A percentile compares a stretch with the other conserved stretches of the same genome.
Evolutionary conservation across 1,140 invertebrate genomes (phyloP).

Genomic region (Diorhabda sublineata): DNA sequence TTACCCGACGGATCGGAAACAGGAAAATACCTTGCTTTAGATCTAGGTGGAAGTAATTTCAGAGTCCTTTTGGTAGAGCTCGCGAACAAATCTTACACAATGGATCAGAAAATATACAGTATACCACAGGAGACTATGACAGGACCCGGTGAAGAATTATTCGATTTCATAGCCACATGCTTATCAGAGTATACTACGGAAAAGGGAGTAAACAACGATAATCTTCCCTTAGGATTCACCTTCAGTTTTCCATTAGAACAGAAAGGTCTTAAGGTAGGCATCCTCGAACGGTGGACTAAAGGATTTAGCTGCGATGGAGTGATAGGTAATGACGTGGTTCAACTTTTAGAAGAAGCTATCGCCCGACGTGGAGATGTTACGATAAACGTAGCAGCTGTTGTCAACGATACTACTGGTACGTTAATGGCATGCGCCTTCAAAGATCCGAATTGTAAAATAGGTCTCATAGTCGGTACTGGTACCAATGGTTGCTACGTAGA

Average conservation of each 20-base stretch:
- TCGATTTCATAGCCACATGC: slow-evolving; percentile 98
- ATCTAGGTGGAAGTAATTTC: slow-evolving; percentile 99
- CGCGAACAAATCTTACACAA: slow-evolving; percentile 74
- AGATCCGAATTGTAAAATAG: slow-evolving; percentile 59
- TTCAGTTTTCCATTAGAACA: slow-evolving; percentile 97
- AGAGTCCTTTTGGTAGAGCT: slow-evolving; percentile 90
- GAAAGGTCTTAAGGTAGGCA: slow-evolving; percentile 82
- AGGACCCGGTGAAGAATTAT: slow-evolving; percentile 75
- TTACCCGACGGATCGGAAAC: slow-evolving; percentile 94
- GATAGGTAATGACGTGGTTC: slow-evolving; percentile 82
- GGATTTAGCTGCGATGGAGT: slow-evolving; percentile 88
- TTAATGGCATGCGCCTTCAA: slow-evolving; percentile 99
- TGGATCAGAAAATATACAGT: slow-evolving; percentile 95
- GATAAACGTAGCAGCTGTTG: slow-evolving; percentile 89
- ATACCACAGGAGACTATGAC: slow-evolving; percentile 92
- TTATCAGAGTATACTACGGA: slow-evolving; percentile 88
- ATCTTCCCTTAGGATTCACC: slow-evolving; percentile 93
- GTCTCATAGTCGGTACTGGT: slow-evolving; percentile 62
- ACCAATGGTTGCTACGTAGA: slow-evolving; percentile 98
- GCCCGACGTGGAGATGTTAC: slow-evolving; percentile 57
- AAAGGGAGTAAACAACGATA: slow-evolving; percentile 63
- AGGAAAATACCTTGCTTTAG: slow-evolving; percentile 94
- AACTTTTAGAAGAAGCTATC: slow-evolving; percentile 76
- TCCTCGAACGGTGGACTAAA: slow-evolving; percentile 93
- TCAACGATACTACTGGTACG: slow-evolving; percentile 98